Evolutionary conservation across 64 coral and sea anemone genomes (phyloP), one percentile per base, ranked within the genome.

Genomic region (Porites lutea): DNA sequence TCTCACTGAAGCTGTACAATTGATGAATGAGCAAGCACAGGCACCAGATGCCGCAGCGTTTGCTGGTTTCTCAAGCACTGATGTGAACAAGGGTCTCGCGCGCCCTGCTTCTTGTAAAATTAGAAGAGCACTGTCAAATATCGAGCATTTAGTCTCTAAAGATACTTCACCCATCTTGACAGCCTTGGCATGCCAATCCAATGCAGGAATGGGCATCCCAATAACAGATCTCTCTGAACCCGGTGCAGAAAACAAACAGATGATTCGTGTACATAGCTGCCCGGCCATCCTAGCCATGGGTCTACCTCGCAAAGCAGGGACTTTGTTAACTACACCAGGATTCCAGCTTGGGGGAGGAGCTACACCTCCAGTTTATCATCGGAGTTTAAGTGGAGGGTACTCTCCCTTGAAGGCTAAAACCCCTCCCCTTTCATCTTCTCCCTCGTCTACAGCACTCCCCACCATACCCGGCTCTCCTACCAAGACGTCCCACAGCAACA

Each of bases 231-330:
- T 89, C 10, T 66, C 82, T 19, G 92, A 94, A 58, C 58, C 92
- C 0, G 78, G 79, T 1, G 71, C 79, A 12, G 91, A 93, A 71
- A 83, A 81, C 18, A 97, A 92, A 46, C 95, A 93, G 27, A 94
- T 97, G 48, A 82, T 97, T 20, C 93, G 90, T n/a, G 95, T 97
- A 2, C 95, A 97, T 19, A 94, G 92, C 14, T 94, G 92, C 3
- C 95, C 95, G 11, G 95, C 95, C 11, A 97, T 97, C 65, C 71
- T 97, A 90, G 92, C 95, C 27, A 93, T 93, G 82, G 95, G 92
- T 8, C 59, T 97, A 2, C 88, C 88, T 0, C 71, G 82, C 73
- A 93, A 96, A 74, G 80, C 85, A 64, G 93, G 89, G 12, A 91
- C 88, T 8, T 88, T 94, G 77, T 48, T 95, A 19, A 87, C 82